phyloP scores from a whole-genome alignment of 2,113 vertebrate species.

The Notiomystis cincta region DNA sequence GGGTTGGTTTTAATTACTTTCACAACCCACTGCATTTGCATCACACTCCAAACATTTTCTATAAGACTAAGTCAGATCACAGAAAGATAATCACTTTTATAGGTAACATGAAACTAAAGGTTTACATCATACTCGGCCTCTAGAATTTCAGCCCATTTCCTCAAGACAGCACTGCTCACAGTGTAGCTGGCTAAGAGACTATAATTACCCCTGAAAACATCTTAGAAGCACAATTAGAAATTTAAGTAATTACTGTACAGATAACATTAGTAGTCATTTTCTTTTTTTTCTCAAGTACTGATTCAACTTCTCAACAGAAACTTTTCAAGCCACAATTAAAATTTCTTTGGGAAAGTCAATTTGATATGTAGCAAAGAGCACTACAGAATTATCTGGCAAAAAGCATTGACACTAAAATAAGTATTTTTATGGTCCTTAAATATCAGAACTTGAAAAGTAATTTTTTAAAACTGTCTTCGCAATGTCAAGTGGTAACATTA shows the following conservation, averaged over 20 bases:
- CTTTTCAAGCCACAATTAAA: neutral
- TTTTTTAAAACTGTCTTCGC: neutral
- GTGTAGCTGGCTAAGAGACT: neutral
- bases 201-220: neutral
- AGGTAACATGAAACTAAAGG: neutral
- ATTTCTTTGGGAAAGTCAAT: neutral
- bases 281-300: neutral
- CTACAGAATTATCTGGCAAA: neutral
- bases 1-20: neutral
- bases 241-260: neutral
- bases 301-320: neutral
- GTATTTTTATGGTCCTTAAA: neutral
- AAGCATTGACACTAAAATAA: neutral
- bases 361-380: neutral
- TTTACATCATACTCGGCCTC: neutral
- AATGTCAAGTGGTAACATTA: neutral
- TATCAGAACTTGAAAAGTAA: neutral
- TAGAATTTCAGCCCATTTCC: neutral
- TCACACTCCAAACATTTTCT: neutral
- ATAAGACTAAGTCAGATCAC: neutral
- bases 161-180: neutral
- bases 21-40: neutral
- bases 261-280: neutral
- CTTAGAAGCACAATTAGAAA: neutral
- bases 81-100: neutral